Evolutionary conservation across 2,888 invertebrate species (phyloP), one percentile per base, ranked within the genome.

Genomic region (Ennomos fuscantarius): DNA sequence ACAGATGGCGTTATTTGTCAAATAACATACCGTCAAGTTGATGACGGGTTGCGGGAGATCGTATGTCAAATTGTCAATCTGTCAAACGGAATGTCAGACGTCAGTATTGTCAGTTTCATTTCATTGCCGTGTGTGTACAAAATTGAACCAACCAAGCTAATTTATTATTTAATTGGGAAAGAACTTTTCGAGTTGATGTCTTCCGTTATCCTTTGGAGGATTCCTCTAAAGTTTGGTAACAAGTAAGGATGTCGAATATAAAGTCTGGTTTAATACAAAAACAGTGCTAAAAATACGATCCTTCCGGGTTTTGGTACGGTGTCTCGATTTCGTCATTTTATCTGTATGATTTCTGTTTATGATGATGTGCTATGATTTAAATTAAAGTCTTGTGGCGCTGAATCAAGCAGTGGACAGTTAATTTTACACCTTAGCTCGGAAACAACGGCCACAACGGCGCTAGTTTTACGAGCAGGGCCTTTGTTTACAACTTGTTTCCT

Each of bases 401-500:
- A 56, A 63, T 69, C 69, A 68, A 62, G 70, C 69, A 68, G 60
- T 65, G 65, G 63, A 68, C 73, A 70, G 73, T 70, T 72, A 69
- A 73, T 75, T 67, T 71, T 64, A 74, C 72, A 68, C 67, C 62
- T 63, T 55, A 46, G 47, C 33, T 34, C 48, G 63, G 49, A 15
- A 48, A 61, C 61, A 55, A 60, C 66, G 74, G 64, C 72, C 70
- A 61, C 61, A 55, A 60, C 66, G 74, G 63, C 72, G 71, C 65
- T 68, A 67, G 64, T 79, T 84, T 85, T 78, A 84, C 74, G 79
- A 83, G 73, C 76, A 72, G 72, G 72, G 76, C 64, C 79, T 82
- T 89, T 89, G 89, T 91, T 90, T 91, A 89, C 84, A 86, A 84
- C 69, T 85, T 81, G 86, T 87, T 89, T 87, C 87, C 83, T 84